Percentiles rank a stretch among this genome's conserved stretches.
Evolutionary conservation across 2,113 vertebrate species (phyloP).

Genomic region (Colinus virginianus): DNA sequence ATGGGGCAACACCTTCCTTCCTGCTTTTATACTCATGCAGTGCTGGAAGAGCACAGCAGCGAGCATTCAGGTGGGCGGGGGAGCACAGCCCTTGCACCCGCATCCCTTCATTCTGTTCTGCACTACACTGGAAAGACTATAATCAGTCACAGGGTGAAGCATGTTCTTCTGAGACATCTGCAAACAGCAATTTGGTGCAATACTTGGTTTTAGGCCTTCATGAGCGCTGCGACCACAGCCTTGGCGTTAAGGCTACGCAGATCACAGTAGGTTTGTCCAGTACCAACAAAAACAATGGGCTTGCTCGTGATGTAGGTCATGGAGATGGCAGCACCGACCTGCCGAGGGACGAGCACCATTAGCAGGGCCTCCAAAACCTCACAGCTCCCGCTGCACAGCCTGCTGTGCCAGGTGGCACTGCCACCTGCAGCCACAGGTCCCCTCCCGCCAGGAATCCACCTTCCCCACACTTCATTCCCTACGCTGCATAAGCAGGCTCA

Average conservation of each 20-base stretch:
- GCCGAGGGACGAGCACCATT: neutral
- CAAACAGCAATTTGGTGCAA: conserved; percentile 65
- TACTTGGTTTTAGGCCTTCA: conserved; percentile 88
- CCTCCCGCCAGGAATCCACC: neutral
- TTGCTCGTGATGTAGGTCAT: conserved; percentile 99
- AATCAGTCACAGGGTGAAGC: conserved; percentile 70
- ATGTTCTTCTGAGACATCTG: conserved; percentile 64
- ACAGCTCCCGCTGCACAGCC: neutral
- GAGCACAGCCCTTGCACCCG: rapidly evolving
- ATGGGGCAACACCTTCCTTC: neutral
- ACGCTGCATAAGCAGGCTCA: neutral
- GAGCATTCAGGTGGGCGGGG: no score
- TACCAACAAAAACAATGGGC: conserved; percentile 97
- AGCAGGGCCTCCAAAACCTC: neutral
- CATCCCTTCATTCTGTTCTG: conserved; percentile 29
- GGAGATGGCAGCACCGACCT: conserved; percentile 98
- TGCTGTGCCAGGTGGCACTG: neutral
- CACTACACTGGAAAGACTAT: conserved; percentile 61
- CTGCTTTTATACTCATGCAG: neutral
- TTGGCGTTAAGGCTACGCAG: conserved; percentile 96
- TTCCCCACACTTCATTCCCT: neutral
- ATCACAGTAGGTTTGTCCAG: conserved; percentile 97
- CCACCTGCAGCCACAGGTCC: neutral
- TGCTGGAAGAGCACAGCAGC: neutral
- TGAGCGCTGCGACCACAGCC: conserved; percentile 95